Base-by-base conservation (phyloP, 2,797 vertebrate genomes). In the Chloroceryle amazona region DNA sequence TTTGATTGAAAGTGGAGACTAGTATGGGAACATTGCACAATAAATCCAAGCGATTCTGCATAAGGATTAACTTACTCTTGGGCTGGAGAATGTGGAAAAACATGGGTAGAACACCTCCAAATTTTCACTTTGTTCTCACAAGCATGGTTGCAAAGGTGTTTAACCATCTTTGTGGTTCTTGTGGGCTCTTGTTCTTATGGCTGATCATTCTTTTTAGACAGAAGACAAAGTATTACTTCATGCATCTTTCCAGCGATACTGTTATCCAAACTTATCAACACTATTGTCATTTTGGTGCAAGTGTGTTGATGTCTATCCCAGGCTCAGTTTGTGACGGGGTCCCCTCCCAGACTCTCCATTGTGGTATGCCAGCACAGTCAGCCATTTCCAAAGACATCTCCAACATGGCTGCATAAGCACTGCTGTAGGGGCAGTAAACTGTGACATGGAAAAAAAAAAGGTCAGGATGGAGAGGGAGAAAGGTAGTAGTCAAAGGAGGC, bases 351-450 rank as follows among this genome's bases (percentile, higher is more conserved):
- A 14, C 39, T 62, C 52, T 63, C 20, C 42, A 5, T 8, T 86
- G n/a, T 6, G 31, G 9, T 10, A 3, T 33, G 33, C 31, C 63
- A 73, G 13, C 0, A 0, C 33, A 6, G 68, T 52, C 41, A 26
- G 11, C 47, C 71, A 41, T 81, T 81, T 67, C 58, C 51, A 15
- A 6, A 52, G 28, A 29, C 26, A 52, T 29, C 51, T 52, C 28
- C 15, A 52, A 52, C 28, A 9, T 52, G 51, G 51, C 28, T 62
- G 21, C 21, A 10, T 39, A 33, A 94, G 11, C 39, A 55, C 16
- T 70, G 39, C 14, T 33, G 10, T 65, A 55, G 41, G 8, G 42
- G 12, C 42, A 62, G 58, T 61, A 80, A 78, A 46, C 9, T 54
- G 28, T 49, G 31, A 13, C 29, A 37, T 33, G 4, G 6, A 22